A percentile compares a stretch with the other conserved stretches of the same genome.
Conservation (phyloP, 2,888 invertebrate species). For the Drosophila paranaensis region DNA sequence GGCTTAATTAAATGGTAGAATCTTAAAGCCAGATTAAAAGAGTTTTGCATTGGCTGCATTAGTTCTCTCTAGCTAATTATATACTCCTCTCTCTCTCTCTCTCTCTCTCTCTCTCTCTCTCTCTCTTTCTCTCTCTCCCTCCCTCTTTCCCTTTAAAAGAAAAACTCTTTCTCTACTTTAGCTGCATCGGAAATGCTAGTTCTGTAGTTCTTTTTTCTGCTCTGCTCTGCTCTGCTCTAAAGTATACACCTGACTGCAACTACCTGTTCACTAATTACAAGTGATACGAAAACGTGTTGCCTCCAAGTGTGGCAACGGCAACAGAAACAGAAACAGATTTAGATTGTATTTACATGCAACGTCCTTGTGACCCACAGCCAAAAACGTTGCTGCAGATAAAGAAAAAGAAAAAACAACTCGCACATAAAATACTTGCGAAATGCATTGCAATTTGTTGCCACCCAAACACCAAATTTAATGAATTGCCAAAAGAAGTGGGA, state of each 20-base stretch:
- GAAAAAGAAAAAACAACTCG: background rate
- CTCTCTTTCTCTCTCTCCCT: background rate
- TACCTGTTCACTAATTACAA: slow-evolving; percentile 66
- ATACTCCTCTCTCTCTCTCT: too few relatives aligned
- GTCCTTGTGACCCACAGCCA: slow-evolving; percentile 68
- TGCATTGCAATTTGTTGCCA: slow-evolving; percentile 16
- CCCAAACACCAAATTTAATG: slow-evolving; percentile 33
- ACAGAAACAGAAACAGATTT: slow-evolving; percentile 40
- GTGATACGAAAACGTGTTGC: slow-evolving; percentile 42
- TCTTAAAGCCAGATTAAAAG: background rate
- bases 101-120: too few relatives aligned
- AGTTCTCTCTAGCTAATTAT: slow-evolving; percentile 4
- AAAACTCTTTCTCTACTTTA: background rate
- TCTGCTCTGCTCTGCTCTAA: background rate
- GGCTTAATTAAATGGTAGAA: background rate
- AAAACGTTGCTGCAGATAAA: slow-evolving; percentile 40
- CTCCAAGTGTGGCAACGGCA: slow-evolving; percentile 13
- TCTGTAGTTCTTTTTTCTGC: background rate
- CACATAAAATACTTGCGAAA: slow-evolving; percentile 39
- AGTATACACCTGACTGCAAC: slow-evolving; percentile 7
- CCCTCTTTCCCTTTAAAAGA: background rate
- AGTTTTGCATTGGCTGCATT: background rate
- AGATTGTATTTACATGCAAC: slow-evolving; percentile 60
- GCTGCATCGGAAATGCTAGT: background rate
- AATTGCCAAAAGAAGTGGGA: slow-evolving; percentile 14